Evolutionary conservation across 1,140 invertebrate species (phyloP).

Genomic region (Antheraea pernyi): DNA sequence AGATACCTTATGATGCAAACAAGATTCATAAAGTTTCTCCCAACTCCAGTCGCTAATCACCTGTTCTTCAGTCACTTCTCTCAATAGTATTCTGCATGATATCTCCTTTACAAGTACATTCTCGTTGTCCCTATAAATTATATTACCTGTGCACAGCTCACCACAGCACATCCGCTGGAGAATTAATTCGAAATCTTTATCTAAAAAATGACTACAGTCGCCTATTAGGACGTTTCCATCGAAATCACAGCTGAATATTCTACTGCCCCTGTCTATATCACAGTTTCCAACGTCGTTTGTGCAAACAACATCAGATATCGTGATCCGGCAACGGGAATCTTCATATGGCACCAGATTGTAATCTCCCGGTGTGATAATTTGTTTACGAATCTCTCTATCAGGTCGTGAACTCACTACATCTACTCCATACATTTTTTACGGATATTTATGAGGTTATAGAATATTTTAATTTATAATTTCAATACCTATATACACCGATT

Average conservation of each 20-base stretch:
- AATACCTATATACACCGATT: no score
- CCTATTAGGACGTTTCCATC: conserved; percentile 67
- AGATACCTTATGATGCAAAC: conserved; percentile 50
- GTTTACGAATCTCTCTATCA: conserved; percentile 58
- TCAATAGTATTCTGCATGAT: conserved; percentile 51
- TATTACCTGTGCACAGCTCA: conserved; percentile 41
- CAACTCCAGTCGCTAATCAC: conserved; percentile 66
- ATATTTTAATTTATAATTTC: no score
- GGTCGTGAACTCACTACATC: conserved; percentile 54
- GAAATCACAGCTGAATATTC: conserved; percentile 50
- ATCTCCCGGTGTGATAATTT: conserved; percentile 54
- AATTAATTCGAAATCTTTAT: conserved; percentile 61
- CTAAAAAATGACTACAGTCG: conserved; percentile 56
- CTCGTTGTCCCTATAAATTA: conserved; percentile 51
- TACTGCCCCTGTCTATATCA: conserved; percentile 51
- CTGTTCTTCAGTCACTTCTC: conserved; percentile 64
- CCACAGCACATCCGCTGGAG: conserved; percentile 65
- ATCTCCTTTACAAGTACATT: conserved; percentile 47
- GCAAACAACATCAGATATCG: conserved; percentile 44
- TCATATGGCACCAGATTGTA: conserved; percentile 64
- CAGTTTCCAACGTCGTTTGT: conserved; percentile 36
- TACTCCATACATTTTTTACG: conserved; percentile 40
- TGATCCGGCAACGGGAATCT: conserved; percentile 62
- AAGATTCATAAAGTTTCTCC: conserved; percentile 54
- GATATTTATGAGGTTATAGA: no score